phyloP scores from a whole-genome alignment of 2,113 vertebrate genomes.

The Pedionomus torquatus region DNA sequence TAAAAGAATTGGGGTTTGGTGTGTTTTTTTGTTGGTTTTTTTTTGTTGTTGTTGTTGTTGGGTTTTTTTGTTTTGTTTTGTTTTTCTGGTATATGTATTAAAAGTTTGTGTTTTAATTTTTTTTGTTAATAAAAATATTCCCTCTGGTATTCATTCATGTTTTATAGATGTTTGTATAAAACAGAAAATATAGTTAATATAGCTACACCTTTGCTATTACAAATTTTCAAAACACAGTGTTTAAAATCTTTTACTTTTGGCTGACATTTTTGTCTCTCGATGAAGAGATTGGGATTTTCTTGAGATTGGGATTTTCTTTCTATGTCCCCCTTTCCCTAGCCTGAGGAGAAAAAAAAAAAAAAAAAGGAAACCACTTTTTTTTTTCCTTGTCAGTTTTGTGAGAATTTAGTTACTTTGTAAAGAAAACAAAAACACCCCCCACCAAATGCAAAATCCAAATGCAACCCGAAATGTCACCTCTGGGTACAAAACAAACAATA shows the following conservation, averaged over 20 bases:
- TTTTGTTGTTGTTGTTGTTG: no score
- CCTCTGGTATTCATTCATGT: background rate
- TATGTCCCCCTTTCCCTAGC: background rate
- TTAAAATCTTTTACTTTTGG: background rate
- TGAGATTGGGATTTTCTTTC: background rate
- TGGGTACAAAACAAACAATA: background rate
- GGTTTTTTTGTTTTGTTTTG: no score
- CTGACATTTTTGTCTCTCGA: background rate
- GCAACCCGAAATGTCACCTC: background rate
- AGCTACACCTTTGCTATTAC: background rate
- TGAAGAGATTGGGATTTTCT: background rate
- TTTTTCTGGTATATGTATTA: background rate
- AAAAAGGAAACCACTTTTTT: background rate
- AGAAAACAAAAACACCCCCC: background rate
- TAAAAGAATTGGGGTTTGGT: slow-evolving; percentile 15
- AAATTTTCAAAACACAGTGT: background rate
- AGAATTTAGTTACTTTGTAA: background rate
- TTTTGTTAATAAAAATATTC: slow-evolving; percentile 14
- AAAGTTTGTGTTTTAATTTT: slow-evolving; percentile 1
- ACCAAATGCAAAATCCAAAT: background rate
- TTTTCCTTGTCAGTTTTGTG: background rate
- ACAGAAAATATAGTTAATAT: background rate
- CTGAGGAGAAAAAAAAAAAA: background rate
- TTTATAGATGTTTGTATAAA: slow-evolving; percentile 15
- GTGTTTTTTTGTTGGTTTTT: no score